phyloP scores from a whole-genome alignment of 2,888 invertebrate genomes.

The Eilema caniola region DNA sequence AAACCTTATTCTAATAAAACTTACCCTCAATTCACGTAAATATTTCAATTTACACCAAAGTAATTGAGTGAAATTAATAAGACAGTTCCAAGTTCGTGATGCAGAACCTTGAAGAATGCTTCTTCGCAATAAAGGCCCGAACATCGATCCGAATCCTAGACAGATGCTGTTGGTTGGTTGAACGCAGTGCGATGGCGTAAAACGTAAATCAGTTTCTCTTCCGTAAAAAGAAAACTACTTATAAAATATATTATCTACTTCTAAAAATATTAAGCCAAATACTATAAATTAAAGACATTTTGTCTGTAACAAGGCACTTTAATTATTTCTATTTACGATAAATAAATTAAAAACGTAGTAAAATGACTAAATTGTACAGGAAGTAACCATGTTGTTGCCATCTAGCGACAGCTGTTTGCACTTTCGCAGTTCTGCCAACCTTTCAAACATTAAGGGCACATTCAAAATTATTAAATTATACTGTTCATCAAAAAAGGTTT shows the following conservation, averaged over 20 bases:
- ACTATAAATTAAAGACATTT: constrained; percentile 26
- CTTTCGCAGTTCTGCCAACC: constrained; percentile 32
- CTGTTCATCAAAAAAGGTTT: not conserved
- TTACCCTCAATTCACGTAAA: constrained; percentile 84
- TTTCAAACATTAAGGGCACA: constrained; percentile 21
- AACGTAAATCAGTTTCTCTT: constrained; percentile 54
- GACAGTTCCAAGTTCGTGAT: constrained; percentile 90
- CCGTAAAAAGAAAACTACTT: constrained; percentile 43
- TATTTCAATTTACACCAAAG: constrained; percentile 89
- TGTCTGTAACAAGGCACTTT: constrained; percentile 7
- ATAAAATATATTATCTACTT: not conserved
- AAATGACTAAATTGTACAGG: constrained; percentile 46
- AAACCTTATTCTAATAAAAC: constrained; percentile 61
- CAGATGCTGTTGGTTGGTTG: constrained; percentile 72
- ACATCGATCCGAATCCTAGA: constrained; percentile 89
- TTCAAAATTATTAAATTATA: constrained; percentile 18
- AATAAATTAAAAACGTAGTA: constrained; percentile 26
- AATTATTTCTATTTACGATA: constrained; percentile 9
- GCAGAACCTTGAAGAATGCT: constrained; percentile 90
- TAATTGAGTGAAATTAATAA: constrained; percentile 87
- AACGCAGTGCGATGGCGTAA: constrained; percentile 64
- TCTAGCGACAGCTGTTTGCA: constrained; percentile 35
- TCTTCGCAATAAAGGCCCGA: constrained; percentile 89
- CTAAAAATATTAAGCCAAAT: constrained; percentile 15
- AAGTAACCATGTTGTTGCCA: constrained; percentile 48